Evolutionary conservation across 2,888 invertebrate species (phyloP), one percentile per base, ranked within the genome.

Genomic region (Apodemia mormo): DNA sequence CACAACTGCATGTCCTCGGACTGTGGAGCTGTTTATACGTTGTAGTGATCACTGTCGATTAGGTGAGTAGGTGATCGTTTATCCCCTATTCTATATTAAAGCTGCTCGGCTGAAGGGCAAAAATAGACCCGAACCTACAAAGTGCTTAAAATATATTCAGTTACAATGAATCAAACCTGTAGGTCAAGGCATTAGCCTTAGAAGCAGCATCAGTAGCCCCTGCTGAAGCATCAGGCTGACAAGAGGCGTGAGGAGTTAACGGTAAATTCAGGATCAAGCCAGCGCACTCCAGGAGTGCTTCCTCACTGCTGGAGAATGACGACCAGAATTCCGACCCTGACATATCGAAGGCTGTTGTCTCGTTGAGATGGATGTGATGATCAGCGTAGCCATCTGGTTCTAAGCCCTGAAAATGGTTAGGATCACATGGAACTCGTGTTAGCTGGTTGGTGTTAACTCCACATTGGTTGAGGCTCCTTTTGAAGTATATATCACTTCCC

Each of bases 251-350:
- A 37, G 37, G 37, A 37, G 37, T 37, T 4, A 37, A 5, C 37
- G 37, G 37, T 37, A 37, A 77, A 83, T 96, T 96, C 7, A 96
- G 87, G 71, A 97, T 95, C 56, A 96, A 87, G 0, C 96, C 97
- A 45, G 95, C 95, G 77, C 97, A 96, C 78, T 96, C 95, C 14
- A 96, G 82, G 5, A 97, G 87, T 0, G 96, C 95, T 81, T 97
- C 97, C 80, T 97, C 97, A 65, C 96, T 96, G 82, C 96, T 96
- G 29, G 96, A 96, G 89, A 96, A 96, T 0, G 96, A 96, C 0
- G 96, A 96, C 96, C 96, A 96, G 87, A 96, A 96, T 83, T 96
- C 96, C 0, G 96, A 96, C 87, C 96, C 95, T 76, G 96, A 96
- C 88, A 95, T 95, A 80, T 96, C 96, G 77, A 96, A 94, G 7